Conservation (phyloP, 2,113 vertebrate genomes). For the Cygnus atratus region DNA sequence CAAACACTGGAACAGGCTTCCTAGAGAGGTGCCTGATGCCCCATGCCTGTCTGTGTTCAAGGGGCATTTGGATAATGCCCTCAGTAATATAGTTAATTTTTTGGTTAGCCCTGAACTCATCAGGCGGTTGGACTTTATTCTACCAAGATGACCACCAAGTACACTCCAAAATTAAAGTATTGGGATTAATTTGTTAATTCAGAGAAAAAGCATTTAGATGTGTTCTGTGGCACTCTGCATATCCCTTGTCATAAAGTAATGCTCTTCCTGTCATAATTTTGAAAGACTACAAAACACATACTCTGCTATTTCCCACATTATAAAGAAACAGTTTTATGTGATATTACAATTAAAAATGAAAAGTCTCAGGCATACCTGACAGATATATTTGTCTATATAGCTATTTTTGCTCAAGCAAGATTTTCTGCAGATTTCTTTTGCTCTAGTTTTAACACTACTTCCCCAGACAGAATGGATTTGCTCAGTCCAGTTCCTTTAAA, state of each 20-base stretch:
- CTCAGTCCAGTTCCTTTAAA: background rate
- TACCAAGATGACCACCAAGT: background rate
- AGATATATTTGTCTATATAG: background rate
- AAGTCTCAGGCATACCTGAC: background rate
- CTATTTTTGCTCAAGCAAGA: background rate
- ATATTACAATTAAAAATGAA: background rate
- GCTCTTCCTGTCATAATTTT: background rate
- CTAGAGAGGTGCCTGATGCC: background rate
- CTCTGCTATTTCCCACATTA: background rate
- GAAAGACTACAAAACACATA: background rate
- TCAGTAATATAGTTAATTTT: background rate
- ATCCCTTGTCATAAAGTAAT: background rate
- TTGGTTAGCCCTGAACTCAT: background rate
- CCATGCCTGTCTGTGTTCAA: background rate
- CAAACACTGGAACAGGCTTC: background rate
- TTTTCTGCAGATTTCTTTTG: constrained; percentile 15
- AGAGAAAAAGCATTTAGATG: background rate
- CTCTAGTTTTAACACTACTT: background rate
- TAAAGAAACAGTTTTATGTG: background rate
- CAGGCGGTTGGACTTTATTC: background rate
- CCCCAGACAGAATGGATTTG: background rate
- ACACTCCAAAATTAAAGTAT: background rate
- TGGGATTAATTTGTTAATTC: background rate
- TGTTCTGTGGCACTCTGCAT: background rate
- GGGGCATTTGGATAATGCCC: too few relatives aligned